Base-by-base conservation (phyloP, 2,888 invertebrate genomes). In the Standfussiana lucernea region DNA sequence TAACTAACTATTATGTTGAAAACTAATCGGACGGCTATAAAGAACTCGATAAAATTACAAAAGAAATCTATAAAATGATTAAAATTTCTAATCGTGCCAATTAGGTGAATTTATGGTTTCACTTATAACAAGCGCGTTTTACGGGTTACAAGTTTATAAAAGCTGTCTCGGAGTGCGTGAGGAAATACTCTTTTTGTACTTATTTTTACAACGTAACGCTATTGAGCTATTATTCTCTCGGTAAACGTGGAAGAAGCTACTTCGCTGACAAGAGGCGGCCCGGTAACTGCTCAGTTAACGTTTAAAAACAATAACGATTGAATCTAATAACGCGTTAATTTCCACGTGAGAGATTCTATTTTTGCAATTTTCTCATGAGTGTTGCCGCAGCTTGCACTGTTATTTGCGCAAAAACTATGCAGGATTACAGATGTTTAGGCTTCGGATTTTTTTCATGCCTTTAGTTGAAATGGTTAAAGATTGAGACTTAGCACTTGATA, bases 1-100 rank as follows among this genome's bases (percentile, higher is more conserved):
- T 91, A 92, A 93, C 92, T 90, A 93, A 94, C 94, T 92, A 94
- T 93, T 95, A 93, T 93, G 93, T 92, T 93, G 93, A 92, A 93
- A 95, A 95, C 93, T 95, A 95, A 95, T 94, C 94, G 93, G 88
- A 83, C 90, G 91, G 92, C 93, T 88, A 94, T 95, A 95, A 95
- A 95, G 93, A 92, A 92, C 90, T 89, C 95, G 95, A 95, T 96
- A 95, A 95, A 94, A 95, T 95, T 95, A 96, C 95, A 96, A 96
- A 95, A 96, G 96, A 95, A 96, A 95, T 94, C 95, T 92, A 95
- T 95, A 95, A 95, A 96, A 95, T 96, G 93, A 95, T 96, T 95
- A 94, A 94, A 94, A 94, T 90, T 94, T 95, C 94, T 95, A 96
- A 96, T 95, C 94, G 93, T 87, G 92, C 96, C 96, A 96, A 96